These are phyloP conservation scores for Isurus oxyrinchus DNA, from an alignment of 2,113 vertebrate species.

Conservation along the genomic window DNA sequence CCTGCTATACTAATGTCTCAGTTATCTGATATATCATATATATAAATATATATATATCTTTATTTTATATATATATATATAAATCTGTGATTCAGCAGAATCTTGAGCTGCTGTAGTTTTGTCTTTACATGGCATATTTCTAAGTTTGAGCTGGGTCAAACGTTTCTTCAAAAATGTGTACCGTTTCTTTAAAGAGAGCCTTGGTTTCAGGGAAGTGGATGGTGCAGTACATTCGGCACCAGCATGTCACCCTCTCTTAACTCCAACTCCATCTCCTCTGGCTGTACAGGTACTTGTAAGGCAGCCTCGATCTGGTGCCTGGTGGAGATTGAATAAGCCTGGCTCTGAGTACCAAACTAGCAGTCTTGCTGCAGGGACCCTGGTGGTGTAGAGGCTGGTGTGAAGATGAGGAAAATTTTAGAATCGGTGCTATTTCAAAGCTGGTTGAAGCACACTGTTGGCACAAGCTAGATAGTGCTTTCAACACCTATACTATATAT, in stretches of 20 bases:
- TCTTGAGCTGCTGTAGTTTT: not conserved
- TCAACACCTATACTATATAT: not conserved
- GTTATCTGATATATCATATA: not conserved
- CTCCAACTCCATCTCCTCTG: not conserved
- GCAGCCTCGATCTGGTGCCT: not conserved
- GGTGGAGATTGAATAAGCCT: not conserved
- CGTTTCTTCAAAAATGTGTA: not conserved
- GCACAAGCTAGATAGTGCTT: not conserved
- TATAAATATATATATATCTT: too few relatives aligned
- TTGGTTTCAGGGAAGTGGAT: not conserved
- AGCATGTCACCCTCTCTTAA: not conserved
- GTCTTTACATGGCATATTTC: not conserved
- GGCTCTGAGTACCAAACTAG: not conserved
- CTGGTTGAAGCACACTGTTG: not conserved
- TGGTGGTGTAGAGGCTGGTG: not conserved
- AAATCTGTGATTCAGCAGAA: not conserved
- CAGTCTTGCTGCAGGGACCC: not conserved
- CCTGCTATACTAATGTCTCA: not conserved
- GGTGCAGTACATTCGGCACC: not conserved
- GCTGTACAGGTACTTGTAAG: not conserved
- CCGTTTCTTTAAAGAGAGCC: not conserved
- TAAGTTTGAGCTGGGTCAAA: not conserved
- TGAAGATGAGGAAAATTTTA: not conserved
- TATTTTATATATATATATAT: too few relatives aligned
- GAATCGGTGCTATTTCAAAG: not conserved